These are phyloP conservation scores for Synanthedon andrenaeformis DNA, from an alignment of 2,888 invertebrate species.

Conservation along the genomic window DNA sequence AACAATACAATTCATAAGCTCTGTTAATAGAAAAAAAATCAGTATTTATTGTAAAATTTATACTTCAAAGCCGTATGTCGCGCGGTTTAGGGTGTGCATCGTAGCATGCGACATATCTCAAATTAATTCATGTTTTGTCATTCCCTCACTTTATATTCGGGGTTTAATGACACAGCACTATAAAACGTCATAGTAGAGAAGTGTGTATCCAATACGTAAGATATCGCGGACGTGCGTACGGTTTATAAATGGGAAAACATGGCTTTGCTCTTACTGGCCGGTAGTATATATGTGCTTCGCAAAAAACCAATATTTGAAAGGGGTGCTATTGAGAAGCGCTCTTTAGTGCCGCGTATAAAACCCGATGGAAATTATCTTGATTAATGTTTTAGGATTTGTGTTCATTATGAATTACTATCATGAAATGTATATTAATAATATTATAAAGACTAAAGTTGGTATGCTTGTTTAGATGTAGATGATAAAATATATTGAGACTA, in stretches of 20 bases:
- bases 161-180: conserved; percentile 62
- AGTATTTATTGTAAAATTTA: too few species aligned
- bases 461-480: not conserved
- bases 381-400: conserved; percentile 42
- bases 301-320: conserved; percentile 70
- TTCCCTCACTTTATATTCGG: conserved; percentile 65
- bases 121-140: conserved; percentile 71
- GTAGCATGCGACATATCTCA: conserved; percentile 65
- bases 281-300: conserved; percentile 24
- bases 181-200: conserved; percentile 50
- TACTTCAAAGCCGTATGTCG: conserved; percentile 20
- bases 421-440: not conserved
- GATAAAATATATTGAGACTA: too few species aligned
- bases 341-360: conserved; percentile 52
- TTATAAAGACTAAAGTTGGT: too few species aligned
- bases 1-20: too few species aligned
- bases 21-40: too few species aligned
- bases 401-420: conserved; percentile 8
- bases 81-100: conserved; percentile 34
- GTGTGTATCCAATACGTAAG: conserved; percentile 40
- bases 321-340: conserved; percentile 61
- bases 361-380: conserved; percentile 50
- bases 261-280: conserved; percentile 67
- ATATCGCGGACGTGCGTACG: conserved; percentile 49
- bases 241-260: conserved; percentile 59